Evolutionary conservation across 2,888 invertebrate species (phyloP), one percentile per base, ranked within the genome.

Genomic region (Pinctada fucata): DNA sequence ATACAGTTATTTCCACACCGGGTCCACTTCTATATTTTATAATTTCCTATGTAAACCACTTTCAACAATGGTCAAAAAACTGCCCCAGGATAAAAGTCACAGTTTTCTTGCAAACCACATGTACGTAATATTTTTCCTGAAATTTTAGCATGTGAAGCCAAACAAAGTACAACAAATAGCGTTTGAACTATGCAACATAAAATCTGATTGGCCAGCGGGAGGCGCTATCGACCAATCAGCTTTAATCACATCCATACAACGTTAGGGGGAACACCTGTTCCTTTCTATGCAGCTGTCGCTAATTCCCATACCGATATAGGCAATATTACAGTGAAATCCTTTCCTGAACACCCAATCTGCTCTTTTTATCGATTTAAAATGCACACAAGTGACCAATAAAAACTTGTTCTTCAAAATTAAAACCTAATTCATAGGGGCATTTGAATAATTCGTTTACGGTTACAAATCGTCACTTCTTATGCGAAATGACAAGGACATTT

Each of bases 181-280:
- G 71, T 80, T 80, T 80, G 76, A 80, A 80, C 80, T 78, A 75
- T 80, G 80, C 80, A 72, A 80, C 80, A 80, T 77, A 68, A 63
- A 63, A 31, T 58, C 70, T 80, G 80, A 80, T 80, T 80, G 80
- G 80, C 68, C 67, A 66, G 68, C 51, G 31, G 74, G 16, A 51
- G 45, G 50, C 31, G 31, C 58, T 51, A 63, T 65, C 63, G 72
- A 72, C 80, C 80, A 80, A 80, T 80, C 72, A 75, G 48, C 68
- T 68, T 13, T 47, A 58, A 52, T 50, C 49, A 65, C 58, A 63
- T 63, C 66, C 58, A 73, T 76, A 75, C 73, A 73, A 79, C 71
- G 66, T 58, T 67, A 49, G 63, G 48, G 49, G 48, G 49, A 76
- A 76, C 80, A 80, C 77, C 80, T 80, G 80, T 80, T 74, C 77